Evolutionary conservation across 2,888 invertebrate genomes (phyloP), one percentile per base, ranked within the genome.

Genomic region (Dicyrtomina minuta): DNA sequence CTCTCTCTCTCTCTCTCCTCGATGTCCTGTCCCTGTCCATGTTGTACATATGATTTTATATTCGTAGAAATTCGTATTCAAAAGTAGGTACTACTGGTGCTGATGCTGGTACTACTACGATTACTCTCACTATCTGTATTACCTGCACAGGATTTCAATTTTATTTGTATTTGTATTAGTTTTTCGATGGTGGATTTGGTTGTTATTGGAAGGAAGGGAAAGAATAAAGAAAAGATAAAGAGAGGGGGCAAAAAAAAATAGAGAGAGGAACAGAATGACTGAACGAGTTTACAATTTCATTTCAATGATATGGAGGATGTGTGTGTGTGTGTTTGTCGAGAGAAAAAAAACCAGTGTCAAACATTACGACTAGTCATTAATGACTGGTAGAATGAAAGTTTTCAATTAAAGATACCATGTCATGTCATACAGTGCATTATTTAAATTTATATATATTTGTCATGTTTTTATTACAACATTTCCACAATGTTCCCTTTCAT

Each of bases 291-390:
- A 24, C 24, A n/a, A 44, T 41, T 26, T 33, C 51, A 27, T n/a
- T 61, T 44, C 12, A 12, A 27, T 39, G 41, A 22, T 43, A 61
- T 24, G 17, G 24, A 17, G 17, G 20, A 13, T 51, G 51, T 26
- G 44, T 44, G 44, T 44, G n/a, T n/a, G n/a, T n/a, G n/a, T n/a
- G n/a, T n/a, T n/a, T n/a, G n/a, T n/a, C n/a, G n/a, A n/a, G n/a
- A n/a, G n/a, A n/a, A 39, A 49, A 43, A 49, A 61, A 61, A 61
- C 61, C 49, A 17, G 61, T 61, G 61, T 61, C 61, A 49, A 61
- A 44, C 61, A 61, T 49, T 27, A 27, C 26, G 61, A 61, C 44
- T 20, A 61, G 60, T 13, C 62, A 51, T 64, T 64, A 64, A 51
- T 64, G 33, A 13, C 33, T 12, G 49, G n/a, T 39, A 51, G 51